Evolutionary conservation across 1,140 invertebrate species (phyloP), one percentile per base, ranked within the genome.

Genomic region (Neoseiulus cucumeris): DNA sequence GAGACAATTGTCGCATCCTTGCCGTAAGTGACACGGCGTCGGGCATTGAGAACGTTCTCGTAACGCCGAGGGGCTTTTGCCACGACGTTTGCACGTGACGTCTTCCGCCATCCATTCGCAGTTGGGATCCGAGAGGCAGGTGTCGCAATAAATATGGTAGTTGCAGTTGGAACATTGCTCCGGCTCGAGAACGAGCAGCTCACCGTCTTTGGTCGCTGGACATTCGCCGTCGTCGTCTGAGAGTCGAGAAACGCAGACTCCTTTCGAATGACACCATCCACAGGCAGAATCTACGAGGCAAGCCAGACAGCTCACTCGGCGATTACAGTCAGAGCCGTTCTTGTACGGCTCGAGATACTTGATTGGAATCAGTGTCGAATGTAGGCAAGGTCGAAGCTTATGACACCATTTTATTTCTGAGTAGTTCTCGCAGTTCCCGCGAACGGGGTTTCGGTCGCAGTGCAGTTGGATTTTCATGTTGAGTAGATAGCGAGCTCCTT

Each of bases 81-180:
- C 87, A 2, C 85, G 79, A 44, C 91, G 77, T 0, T 85, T 81
- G 73, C 91, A 96, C 7, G 83, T 78, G 0, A 87, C 86, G 66
- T 89, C 85, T 68, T 89, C 85, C 0, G 83, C 81, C 80, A 86
- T 84, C 90, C 90, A 81, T 74, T 94, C 91, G 76, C 91, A 96
- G 4, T 83, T 75, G 22, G 81, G 81, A 30, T 51, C 30, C 1
- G 76, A 72, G 0, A 85, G 80, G 71, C 88, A 91, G 2, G 83
- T 80, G 70, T 85, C 82, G 73, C 89, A 92, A 22, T 85, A 85
- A n/a, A 89, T 86, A 71, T 85, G 86, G 73, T 93, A 89, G 0
- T 85, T 84, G 74, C 92, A 95, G 67, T 86, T 85, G 9, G 84
- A 81, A 74, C 91, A 95, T 1, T 86, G 82, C 1, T 82, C 82